A percentile compares a stretch with the other conserved stretches of the same genome.
These are phyloP conservation scores for Heliconius aoede DNA, from an alignment of 2,888 invertebrate genomes.

Conservation along the genomic window DNA sequence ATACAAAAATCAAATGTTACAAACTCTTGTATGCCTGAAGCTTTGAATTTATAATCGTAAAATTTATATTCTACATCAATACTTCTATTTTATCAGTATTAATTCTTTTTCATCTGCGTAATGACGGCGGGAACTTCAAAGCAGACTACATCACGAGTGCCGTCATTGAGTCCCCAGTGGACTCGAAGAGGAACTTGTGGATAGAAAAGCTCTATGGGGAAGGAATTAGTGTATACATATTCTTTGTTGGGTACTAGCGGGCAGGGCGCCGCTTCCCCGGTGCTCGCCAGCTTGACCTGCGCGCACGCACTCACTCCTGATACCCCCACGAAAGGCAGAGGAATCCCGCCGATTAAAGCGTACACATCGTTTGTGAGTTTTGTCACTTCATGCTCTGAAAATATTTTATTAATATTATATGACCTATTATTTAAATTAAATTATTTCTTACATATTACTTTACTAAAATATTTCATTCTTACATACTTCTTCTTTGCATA, in stretches of 20 bases:
- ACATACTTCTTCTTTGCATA: too few relatives aligned
- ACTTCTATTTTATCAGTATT: background rate
- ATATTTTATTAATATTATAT: background rate
- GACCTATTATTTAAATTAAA: background rate
- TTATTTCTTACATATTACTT: too few relatives aligned
- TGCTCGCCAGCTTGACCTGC: constrained; percentile 66
- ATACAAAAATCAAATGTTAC: constrained; percentile 4
- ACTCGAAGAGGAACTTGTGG: constrained; percentile 80
- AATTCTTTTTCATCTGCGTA: constrained; percentile 45
- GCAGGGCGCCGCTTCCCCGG: constrained; percentile 83
- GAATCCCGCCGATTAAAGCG: constrained; percentile 77
- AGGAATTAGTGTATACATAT: constrained; percentile 86
- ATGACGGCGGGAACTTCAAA: constrained; percentile 87
- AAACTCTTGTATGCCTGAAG: background rate
- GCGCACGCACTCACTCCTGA: constrained; percentile 86
- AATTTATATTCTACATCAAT: background rate
- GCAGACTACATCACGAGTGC: constrained; percentile 80
- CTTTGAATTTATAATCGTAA: background rate
- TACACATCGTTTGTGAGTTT: constrained; percentile 83
- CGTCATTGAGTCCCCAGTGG: constrained; percentile 84
- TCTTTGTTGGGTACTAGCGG: constrained; percentile 85
- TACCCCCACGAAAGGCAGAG: constrained; percentile 89
- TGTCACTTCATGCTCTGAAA: constrained; percentile 76
- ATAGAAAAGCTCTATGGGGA: constrained; percentile 77
- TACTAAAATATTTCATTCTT: too few relatives aligned